Percentiles rank a stretch among this genome's conserved stretches.
phyloP scores from a whole-genome alignment of 2,113 vertebrate genomes.

The Circaetus gallicus region DNA sequence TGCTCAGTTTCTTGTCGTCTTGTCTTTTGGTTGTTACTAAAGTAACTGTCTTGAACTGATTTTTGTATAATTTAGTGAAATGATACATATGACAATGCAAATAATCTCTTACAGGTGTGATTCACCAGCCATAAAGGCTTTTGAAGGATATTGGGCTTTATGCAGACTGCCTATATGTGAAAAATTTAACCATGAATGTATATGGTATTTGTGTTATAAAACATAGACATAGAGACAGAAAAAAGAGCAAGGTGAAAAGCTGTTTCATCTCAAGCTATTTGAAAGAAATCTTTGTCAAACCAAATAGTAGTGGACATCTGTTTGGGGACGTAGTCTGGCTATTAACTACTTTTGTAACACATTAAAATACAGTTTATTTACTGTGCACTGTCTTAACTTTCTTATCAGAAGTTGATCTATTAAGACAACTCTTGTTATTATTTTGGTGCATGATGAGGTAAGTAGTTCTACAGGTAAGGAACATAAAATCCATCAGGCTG shows the following conservation, averaged over 20 bases:
- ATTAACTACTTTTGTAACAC: neutral
- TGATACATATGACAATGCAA: neutral
- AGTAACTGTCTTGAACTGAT: neutral
- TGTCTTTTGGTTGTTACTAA: neutral
- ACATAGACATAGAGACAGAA: neutral
- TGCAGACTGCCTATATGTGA: neutral
- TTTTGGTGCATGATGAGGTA: constrained; percentile 35
- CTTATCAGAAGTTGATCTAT: neutral
- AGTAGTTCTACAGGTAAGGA: constrained; percentile 50
- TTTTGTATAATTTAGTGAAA: neutral
- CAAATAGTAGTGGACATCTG: rapidly evolving
- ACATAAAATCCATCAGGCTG: neutral
- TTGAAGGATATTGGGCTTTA: neutral
- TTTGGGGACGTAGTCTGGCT: neutral
- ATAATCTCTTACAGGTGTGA: neutral
- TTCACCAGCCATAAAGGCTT: neutral
- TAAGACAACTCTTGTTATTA: neutral
- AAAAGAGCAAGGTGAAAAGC: neutral
- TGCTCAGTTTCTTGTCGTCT: constrained; percentile 21
- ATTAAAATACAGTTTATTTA: constrained; percentile 25
- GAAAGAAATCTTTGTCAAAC: neutral
- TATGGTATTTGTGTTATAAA: neutral
- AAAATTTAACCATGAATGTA: neutral
- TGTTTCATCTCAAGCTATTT: neutral
- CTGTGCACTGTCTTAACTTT: constrained; percentile 38